phyloP scores from a whole-genome alignment of 2,797 vertebrate genomes.

The Dromococcyx pavoninus region DNA sequence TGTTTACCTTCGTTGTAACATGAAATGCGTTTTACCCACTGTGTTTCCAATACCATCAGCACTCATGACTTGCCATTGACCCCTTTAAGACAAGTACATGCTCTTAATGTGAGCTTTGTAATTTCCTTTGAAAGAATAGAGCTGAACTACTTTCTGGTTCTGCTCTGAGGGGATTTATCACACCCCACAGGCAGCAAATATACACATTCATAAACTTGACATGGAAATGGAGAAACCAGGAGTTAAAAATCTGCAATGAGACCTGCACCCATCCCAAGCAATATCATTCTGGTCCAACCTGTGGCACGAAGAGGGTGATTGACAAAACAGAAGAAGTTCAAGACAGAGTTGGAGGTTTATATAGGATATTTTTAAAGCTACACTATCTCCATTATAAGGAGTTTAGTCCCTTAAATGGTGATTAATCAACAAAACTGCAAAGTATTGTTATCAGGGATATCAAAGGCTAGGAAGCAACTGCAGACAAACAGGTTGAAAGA shows the following conservation, averaged over 20 bases:
- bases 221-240: conserved; percentile 26
- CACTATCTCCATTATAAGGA: background rate
- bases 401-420: background rate
- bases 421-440: background rate
- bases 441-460: background rate
- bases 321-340: background rate
- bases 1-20: conserved; percentile 56
- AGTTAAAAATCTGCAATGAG: background rate
- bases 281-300: background rate
- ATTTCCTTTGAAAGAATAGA: background rate
- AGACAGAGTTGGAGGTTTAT: background rate
- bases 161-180: background rate
- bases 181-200: background rate
- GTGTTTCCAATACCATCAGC: conserved; percentile 19
- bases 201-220: background rate
- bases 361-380: background rate
- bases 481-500: background rate
- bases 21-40: conserved; percentile 20
- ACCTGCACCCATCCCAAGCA: background rate
- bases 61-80: conserved; percentile 8
- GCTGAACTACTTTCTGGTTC: background rate
- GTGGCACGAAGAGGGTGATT: background rate
- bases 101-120: conserved; percentile 1
- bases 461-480: background rate
- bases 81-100: conserved; percentile 9